These are phyloP conservation scores for Pterocles gutturalis DNA, from an alignment of 2,113 vertebrate species.

Conservation along the genomic window DNA sequence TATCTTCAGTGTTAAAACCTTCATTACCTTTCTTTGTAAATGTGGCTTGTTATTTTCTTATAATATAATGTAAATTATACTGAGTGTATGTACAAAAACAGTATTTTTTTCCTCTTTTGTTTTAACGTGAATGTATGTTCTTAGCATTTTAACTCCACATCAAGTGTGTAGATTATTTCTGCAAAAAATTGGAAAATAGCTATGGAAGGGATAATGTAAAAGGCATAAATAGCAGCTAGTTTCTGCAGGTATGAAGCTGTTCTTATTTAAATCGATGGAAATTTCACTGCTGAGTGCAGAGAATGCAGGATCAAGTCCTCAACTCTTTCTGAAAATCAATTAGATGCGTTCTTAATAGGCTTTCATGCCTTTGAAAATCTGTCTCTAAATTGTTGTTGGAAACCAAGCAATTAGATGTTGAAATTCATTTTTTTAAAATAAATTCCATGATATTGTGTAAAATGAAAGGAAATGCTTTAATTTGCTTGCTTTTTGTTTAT, in stretches of 20 bases:
- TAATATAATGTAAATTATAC: not conserved
- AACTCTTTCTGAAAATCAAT: conserved; percentile 10
- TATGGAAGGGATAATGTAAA: not conserved
- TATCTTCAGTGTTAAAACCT: not conserved
- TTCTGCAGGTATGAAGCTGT: not conserved
- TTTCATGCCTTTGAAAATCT: not conserved
- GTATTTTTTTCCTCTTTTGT: not conserved
- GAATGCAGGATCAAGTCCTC: not conserved
- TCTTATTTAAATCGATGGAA: conserved; percentile 20
- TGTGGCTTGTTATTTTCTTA: not conserved
- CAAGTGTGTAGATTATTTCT: not conserved
- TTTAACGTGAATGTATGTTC: not conserved
- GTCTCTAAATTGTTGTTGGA: not conserved
- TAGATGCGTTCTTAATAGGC: not conserved
- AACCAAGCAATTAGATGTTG: conserved; percentile 19
- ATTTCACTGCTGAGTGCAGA: not conserved
- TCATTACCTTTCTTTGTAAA: not conserved
- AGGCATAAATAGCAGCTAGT: not conserved
- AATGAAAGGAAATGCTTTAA: not conserved
- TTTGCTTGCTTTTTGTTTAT: conserved; percentile 27
- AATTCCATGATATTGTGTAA: conserved; percentile 28
- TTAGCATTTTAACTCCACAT: not conserved
- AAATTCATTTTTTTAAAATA: conserved; percentile 9
- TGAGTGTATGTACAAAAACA: not conserved
- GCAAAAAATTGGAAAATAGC: not conserved